phyloP scores from a whole-genome alignment of 2,888 invertebrate genomes.

The Eledone cirrhosa region DNA sequence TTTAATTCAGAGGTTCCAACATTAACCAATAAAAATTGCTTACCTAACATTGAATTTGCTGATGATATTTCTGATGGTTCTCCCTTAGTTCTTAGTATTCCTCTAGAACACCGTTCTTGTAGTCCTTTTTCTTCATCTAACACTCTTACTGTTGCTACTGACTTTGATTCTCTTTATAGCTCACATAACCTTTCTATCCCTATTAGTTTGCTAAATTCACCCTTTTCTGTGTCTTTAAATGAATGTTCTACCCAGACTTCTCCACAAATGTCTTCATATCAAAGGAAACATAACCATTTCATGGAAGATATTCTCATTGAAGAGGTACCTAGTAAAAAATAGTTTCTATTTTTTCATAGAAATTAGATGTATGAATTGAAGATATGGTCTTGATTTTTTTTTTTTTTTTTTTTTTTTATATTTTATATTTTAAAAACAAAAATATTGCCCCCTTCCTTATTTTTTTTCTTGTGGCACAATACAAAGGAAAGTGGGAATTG shows the following conservation, averaged over 20 bases:
- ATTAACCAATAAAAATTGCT: not conserved
- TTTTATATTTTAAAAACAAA: too few species aligned
- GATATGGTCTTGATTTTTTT: too few species aligned
- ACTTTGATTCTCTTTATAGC: not conserved
- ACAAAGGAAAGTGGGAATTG: too few species aligned
- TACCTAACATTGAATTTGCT: not conserved
- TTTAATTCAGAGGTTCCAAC: not conserved
- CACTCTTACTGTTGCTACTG: not conserved
- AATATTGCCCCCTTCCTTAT: too few species aligned
- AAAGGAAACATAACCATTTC: not conserved
- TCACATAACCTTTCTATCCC: not conserved
- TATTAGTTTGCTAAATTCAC: conserved; percentile 12
- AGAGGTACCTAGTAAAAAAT: not conserved
- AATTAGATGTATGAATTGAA: too few species aligned
- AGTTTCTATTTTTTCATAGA: too few species aligned
- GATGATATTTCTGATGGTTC: not conserved
- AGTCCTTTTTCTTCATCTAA: not conserved
- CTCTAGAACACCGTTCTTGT: not conserved
- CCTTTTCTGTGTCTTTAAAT: not conserved
- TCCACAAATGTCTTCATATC: conserved; percentile 21
- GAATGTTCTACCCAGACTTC: conserved; percentile 23
- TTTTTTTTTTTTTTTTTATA: too few species aligned
- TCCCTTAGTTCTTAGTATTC: not conserved
- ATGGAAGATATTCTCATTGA: not conserved
- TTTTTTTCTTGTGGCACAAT: too few species aligned